A percentile compares a stretch with the other conserved stretches of the same genome.
phyloP scores from a whole-genome alignment of 2,888 invertebrate species.

The Lasioglossum villosulum region DNA sequence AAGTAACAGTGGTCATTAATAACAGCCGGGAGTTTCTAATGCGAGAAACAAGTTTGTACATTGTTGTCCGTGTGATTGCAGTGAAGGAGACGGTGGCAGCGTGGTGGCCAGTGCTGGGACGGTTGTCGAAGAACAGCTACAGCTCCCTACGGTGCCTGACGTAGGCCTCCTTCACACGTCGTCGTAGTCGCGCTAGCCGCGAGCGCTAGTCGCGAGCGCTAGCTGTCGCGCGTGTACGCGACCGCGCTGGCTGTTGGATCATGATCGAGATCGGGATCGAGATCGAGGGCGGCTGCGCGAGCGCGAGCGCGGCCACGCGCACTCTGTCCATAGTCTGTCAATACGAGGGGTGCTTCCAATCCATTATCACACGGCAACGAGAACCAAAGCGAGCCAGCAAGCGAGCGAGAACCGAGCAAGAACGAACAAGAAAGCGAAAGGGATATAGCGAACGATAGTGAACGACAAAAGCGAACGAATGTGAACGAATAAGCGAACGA shows the following conservation, averaged over 20 bases:
- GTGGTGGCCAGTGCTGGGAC: slow-evolving; percentile 82
- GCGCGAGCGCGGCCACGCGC: slow-evolving; percentile 45
- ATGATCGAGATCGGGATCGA: neutral
- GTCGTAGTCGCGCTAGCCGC: slow-evolving; percentile 66
- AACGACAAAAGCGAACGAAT: slow-evolving; percentile 44
- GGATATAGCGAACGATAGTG: slow-evolving; percentile 6
- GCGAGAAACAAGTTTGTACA: neutral
- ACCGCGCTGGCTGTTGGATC: slow-evolving; percentile 31
- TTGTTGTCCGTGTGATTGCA: slow-evolving; percentile 79
- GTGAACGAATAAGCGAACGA: slow-evolving; percentile 51
- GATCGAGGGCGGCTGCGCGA: slow-evolving; percentile 35
- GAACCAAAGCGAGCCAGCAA: neutral
- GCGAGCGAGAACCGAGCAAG: neutral
- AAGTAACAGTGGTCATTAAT: too few relatives aligned
- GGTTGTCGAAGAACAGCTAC: slow-evolving; percentile 78
- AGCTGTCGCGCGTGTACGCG: slow-evolving; percentile 41
- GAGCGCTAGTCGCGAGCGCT: slow-evolving; percentile 34
- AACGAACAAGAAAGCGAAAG: neutral
- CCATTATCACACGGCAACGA: slow-evolving; percentile 44
- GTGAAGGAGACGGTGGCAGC: slow-evolving; percentile 88
- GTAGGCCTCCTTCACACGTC: slow-evolving; percentile 81
- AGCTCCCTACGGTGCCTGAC: slow-evolving; percentile 82
- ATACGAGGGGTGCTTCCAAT: slow-evolving; percentile 70
- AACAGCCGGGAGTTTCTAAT: too few relatives aligned
- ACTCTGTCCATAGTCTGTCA: slow-evolving; percentile 69